These are phyloP conservation scores for Parnassius orleans DNA, from an alignment of 2,888 invertebrate species.

Conservation along the genomic window DNA sequence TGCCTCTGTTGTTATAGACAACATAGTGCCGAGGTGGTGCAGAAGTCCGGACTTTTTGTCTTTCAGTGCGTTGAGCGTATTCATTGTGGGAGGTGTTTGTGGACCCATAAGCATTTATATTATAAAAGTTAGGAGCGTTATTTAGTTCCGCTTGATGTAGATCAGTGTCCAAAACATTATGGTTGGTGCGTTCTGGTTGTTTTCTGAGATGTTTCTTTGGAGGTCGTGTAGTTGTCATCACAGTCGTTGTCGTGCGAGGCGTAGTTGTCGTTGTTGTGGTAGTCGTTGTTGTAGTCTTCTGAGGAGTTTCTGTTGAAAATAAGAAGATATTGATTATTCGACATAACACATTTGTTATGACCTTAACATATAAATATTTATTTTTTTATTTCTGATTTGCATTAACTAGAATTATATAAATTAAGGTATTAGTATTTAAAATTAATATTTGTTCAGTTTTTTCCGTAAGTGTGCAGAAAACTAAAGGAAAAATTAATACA, in stretches of 20 bases:
- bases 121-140: constrained; percentile 65
- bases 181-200: constrained; percentile 57
- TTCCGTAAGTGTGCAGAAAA: too few species aligned
- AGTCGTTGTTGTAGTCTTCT: constrained; percentile 63
- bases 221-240: constrained; percentile 54
- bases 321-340: constrained; percentile 8
- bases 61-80: constrained; percentile 65
- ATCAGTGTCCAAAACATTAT: constrained; percentile 65
- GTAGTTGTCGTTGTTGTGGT: constrained; percentile 69
- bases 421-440: too few species aligned
- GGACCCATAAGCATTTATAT: constrained; percentile 50
- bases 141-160: constrained; percentile 59
- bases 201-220: constrained; percentile 69
- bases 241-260: constrained; percentile 53
- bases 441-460: too few species aligned
- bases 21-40: constrained; percentile 63
- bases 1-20: constrained; percentile 49
- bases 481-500: too few species aligned
- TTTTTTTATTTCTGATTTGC: too few species aligned
- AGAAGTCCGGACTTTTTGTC: constrained; percentile 72
- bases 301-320: constrained; percentile 69
- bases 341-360: too few species aligned
- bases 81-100: constrained; percentile 61
- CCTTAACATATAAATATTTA: too few species aligned
- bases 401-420: too few species aligned